Conservation (phyloP, 2,888 invertebrate genomes). For the Chaetogeoica ovagalla region DNA sequence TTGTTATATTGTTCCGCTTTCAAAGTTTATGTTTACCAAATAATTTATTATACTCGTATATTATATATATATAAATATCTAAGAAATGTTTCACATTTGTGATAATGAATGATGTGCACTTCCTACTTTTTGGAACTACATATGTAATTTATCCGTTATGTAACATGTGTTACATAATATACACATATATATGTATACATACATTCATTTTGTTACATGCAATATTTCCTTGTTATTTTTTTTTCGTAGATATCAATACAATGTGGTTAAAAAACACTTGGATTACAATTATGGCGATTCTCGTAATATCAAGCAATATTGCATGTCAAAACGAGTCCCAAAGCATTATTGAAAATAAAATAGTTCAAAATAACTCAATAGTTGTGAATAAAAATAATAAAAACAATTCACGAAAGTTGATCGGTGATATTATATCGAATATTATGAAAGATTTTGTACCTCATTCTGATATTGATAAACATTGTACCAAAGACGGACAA, state of each 20-base stretch:
- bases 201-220: too few relatives aligned
- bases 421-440: conserved; percentile 21
- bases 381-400: background rate
- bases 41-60: too few relatives aligned
- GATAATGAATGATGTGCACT: too few relatives aligned
- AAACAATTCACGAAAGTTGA: background rate
- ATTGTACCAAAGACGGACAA: conserved; percentile 17
- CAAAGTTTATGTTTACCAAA: too few relatives aligned
- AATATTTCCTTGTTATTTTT: too few relatives aligned
- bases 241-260: background rate
- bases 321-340: background rate
- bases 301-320: background rate
- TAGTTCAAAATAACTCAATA: background rate
- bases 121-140: too few relatives aligned
- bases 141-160: too few relatives aligned
- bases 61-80: too few relatives aligned
- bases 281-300: background rate
- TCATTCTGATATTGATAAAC: conserved; percentile 9
- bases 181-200: too few relatives aligned
- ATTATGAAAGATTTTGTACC: conserved; percentile 15
- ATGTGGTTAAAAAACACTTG: conserved; percentile 11
- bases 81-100: too few relatives aligned
- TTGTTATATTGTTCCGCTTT: too few relatives aligned
- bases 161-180: too few relatives aligned
- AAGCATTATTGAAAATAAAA: background rate